A percentile compares a stretch with the other conserved stretches of the same genome.
These are phyloP conservation scores for Rotaria socialis DNA, from an alignment of 2,888 invertebrate species.

Conservation along the genomic window DNA sequence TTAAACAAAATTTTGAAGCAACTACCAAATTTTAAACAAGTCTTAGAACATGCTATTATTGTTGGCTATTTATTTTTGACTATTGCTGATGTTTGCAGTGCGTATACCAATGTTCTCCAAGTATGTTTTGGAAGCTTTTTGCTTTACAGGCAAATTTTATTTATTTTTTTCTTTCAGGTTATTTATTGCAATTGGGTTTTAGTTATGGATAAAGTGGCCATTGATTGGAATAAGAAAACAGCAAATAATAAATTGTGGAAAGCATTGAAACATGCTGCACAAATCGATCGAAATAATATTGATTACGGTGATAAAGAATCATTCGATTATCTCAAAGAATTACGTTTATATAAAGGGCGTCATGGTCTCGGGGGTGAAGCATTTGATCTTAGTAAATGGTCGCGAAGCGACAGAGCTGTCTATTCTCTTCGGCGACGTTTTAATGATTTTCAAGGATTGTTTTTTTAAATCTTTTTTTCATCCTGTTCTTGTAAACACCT, in stretches of 20 bases:
- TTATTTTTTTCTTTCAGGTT: neutral
- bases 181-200: constrained; percentile 20
- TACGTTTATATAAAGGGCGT: neutral
- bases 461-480: neutral
- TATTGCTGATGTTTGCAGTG: neutral
- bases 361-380: neutral
- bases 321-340: neutral
- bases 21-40: constrained; percentile 31
- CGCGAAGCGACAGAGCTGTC: neutral
- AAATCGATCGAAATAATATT: neutral
- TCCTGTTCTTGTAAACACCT: neutral
- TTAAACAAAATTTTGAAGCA: neutral
- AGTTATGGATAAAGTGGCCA: neutral
- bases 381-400: constrained; percentile 6
- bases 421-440: neutral
- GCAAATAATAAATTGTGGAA: neutral
- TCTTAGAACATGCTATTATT: neutral
- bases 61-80: neutral
- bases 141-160: too few relatives aligned
- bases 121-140: neutral
- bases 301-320: neutral
- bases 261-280: neutral
- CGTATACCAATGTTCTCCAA: neutral
- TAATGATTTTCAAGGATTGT: neutral
- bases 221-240: neutral